Percentiles rank a stretch among this genome's conserved stretches.
Conservation (phyloP, 2,888 invertebrate species). For the Drosophila kuntzei region DNA sequence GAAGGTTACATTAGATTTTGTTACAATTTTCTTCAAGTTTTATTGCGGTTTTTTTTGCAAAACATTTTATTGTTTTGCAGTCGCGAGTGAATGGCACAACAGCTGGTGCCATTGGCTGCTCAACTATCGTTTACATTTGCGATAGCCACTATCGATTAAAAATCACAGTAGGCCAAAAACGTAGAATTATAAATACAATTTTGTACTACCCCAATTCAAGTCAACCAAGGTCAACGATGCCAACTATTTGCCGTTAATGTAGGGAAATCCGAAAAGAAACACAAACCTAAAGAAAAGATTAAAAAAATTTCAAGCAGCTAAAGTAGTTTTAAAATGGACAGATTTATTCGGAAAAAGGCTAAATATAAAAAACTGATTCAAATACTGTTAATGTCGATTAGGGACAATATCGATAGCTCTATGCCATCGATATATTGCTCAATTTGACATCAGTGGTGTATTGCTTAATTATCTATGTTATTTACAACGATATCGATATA, state of each 20-base stretch:
- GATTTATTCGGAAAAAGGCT: too few species aligned
- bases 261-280: too few species aligned
- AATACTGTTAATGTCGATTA: too few species aligned
- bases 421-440: neutral
- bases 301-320: too few species aligned
- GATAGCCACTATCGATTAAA: neutral
- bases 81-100: conserved; percentile 53
- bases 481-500: conserved; percentile 55
- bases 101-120: conserved; percentile 32
- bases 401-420: neutral
- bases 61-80: conserved; percentile 59
- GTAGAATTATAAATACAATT: too few species aligned
- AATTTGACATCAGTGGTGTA: conserved; percentile 34
- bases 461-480: conserved; percentile 34
- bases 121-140: neutral
- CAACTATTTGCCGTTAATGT: too few species aligned
- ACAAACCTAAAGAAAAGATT: too few species aligned
- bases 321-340: too few species aligned
- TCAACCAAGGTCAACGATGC: too few species aligned
- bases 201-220: too few species aligned
- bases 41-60: conserved; percentile 54
- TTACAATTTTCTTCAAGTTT: conserved; percentile 37
- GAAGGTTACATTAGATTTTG: conserved; percentile 21
- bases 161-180: too few species aligned
- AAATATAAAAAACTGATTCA: too few species aligned